A percentile compares a stretch with the other conserved stretches of the same genome.
These are phyloP conservation scores for Gryllus bimaculatus DNA, from an alignment of 1,140 invertebrate genomes.

Conservation along the genomic window DNA sequence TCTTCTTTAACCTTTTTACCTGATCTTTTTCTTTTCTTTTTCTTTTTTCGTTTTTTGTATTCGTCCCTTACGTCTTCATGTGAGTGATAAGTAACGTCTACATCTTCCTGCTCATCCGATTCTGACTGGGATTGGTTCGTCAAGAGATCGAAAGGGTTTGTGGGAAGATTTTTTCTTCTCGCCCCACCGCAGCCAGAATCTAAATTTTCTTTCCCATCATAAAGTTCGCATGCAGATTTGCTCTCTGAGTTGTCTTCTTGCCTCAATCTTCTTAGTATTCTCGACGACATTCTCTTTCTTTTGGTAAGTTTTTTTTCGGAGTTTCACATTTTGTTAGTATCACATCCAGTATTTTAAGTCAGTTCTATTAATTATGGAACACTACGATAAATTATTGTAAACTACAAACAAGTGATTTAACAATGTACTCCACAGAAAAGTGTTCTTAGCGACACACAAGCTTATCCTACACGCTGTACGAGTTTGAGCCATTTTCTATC, in stretches of 20 bases:
- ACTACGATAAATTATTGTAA: too few relatives aligned
- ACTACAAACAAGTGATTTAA: too few relatives aligned
- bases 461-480: too few relatives aligned
- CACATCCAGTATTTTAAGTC: too few relatives aligned
- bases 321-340: too few relatives aligned
- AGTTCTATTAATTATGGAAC: too few relatives aligned
- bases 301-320: too few relatives aligned
- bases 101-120: not conserved
- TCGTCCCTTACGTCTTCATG: not conserved
- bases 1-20: not conserved
- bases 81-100: not conserved
- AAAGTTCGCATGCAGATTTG: not conserved
- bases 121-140: not conserved
- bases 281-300: not conserved
- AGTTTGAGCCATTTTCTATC: too few relatives aligned
- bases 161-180: not conserved
- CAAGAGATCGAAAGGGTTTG: not conserved
- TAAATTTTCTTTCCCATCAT: not conserved
- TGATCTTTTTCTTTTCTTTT: not conserved
- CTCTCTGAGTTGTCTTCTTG: not conserved
- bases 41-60: not conserved
- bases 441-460: too few relatives aligned
- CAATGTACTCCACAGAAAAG: too few relatives aligned
- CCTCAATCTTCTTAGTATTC: not conserved
- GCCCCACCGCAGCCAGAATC: not conserved